Conservation (phyloP, 2,888 invertebrate species). For the Platerodrilus igneus region DNA sequence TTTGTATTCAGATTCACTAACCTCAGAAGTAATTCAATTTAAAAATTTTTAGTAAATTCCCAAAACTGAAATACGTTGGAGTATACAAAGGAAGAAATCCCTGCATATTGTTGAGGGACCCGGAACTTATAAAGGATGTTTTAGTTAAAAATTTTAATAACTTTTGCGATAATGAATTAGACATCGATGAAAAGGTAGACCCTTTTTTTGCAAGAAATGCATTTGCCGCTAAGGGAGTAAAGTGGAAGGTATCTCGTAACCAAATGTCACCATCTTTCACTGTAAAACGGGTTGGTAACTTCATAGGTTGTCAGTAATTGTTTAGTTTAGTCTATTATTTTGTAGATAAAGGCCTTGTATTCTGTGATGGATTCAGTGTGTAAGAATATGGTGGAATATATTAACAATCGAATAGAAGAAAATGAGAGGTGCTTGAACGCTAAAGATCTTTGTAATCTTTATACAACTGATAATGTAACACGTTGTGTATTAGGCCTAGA, state of each 20-base stretch:
- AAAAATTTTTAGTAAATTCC: conserved; percentile 36
- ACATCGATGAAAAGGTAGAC: conserved; percentile 45
- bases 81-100: conserved; percentile 39
- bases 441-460: conserved; percentile 44
- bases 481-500: conserved; percentile 47
- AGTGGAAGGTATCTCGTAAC: conserved; percentile 50
- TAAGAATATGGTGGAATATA: conserved; percentile 42
- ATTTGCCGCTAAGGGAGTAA: conserved; percentile 47
- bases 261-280: conserved; percentile 52
- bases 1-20: too few species aligned
- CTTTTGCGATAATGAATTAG: conserved; percentile 44
- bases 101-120: conserved; percentile 38
- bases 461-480: conserved; percentile 46
- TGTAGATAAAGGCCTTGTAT: conserved; percentile 49
- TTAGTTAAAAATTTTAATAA: conserved; percentile 40
- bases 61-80: conserved; percentile 40
- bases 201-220: conserved; percentile 49
- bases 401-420: too few species aligned
- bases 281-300: conserved; percentile 45
- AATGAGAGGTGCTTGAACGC: conserved; percentile 46
- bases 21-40: too few species aligned
- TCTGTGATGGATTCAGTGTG: conserved; percentile 48
- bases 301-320: too few species aligned
- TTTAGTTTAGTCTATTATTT: conserved; percentile 11
- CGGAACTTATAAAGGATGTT: conserved; percentile 41